A percentile compares a stretch with the other conserved stretches of the same genome.
Conservation (phyloP, 2,797 vertebrate species). For the Sebastes cheni region DNA sequence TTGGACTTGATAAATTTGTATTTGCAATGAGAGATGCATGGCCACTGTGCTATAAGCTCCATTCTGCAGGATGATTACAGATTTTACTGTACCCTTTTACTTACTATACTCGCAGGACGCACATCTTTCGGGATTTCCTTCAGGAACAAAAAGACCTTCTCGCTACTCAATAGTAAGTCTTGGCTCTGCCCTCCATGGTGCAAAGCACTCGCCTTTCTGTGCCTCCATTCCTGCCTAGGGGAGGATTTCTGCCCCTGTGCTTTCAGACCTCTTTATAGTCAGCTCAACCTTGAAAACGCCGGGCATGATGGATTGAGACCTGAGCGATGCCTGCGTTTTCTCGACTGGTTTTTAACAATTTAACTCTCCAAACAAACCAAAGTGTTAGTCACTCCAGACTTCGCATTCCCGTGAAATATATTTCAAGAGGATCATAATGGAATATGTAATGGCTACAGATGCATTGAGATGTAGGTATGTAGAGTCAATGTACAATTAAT, state of each 20-base stretch:
- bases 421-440: not conserved
- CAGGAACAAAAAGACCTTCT: not conserved
- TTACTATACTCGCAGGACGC: not conserved
- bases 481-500: not conserved
- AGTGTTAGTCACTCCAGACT: not conserved
- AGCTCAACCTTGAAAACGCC: not conserved
- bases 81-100: not conserved
- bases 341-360: not conserved
- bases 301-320: not conserved
- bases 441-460: not conserved
- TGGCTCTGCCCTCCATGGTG: not conserved
- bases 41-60: no score
- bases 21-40: no score
- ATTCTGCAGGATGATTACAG: not conserved
- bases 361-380: not conserved
- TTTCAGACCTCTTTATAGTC: slow-evolving; percentile 15
- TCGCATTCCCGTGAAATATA: not conserved
- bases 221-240: not conserved
- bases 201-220: not conserved
- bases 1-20: no score
- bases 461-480: not conserved
- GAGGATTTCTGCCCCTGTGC: slow-evolving; percentile 1
- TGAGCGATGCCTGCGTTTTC: not conserved
- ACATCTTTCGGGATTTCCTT: not conserved
- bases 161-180: not conserved